Evolutionary conservation across 2,113 vertebrate species (phyloP).

Genomic region (Labeo rohita): DNA sequence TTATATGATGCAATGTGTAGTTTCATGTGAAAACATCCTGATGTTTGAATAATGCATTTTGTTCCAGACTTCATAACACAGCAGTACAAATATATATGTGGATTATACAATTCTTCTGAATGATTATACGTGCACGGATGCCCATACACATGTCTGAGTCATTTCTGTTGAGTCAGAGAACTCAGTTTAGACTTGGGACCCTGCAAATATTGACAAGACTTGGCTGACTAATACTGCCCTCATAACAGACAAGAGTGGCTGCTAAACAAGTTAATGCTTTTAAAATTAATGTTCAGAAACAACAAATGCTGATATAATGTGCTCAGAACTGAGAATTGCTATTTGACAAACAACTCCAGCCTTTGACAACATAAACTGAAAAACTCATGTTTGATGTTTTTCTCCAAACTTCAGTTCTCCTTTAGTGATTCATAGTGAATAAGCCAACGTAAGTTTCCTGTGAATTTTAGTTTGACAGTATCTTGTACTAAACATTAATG

Average conservation of each 20-base stretch:
- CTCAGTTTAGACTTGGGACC: constrained; percentile 28
- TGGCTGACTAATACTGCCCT: not conserved
- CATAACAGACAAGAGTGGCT: not conserved
- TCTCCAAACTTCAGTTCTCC: not conserved
- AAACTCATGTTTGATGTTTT: not conserved
- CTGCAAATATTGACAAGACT: constrained; percentile 35
- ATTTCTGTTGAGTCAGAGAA: not conserved
- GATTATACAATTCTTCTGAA: not conserved
- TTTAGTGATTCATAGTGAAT: not conserved
- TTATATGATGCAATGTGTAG: not conserved
- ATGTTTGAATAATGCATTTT: not conserved
- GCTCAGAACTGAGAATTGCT: not conserved
- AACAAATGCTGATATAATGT: not conserved
- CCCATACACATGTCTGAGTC: not conserved
- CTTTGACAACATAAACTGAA: not conserved
- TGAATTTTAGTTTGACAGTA: not conserved
- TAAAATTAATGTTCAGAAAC: not conserved
- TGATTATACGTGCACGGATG: not conserved
- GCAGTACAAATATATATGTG: not conserved
- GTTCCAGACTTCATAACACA: not conserved
- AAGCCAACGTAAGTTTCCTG: not conserved
- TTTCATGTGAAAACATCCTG: not conserved
- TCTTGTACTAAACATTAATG: not conserved
- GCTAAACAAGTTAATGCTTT: not conserved
- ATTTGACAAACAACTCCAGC: not conserved